Evolutionary conservation across 1,140 invertebrate species (phyloP), one percentile per base, ranked within the genome.

Genomic region (Drosophila saltans): DNA sequence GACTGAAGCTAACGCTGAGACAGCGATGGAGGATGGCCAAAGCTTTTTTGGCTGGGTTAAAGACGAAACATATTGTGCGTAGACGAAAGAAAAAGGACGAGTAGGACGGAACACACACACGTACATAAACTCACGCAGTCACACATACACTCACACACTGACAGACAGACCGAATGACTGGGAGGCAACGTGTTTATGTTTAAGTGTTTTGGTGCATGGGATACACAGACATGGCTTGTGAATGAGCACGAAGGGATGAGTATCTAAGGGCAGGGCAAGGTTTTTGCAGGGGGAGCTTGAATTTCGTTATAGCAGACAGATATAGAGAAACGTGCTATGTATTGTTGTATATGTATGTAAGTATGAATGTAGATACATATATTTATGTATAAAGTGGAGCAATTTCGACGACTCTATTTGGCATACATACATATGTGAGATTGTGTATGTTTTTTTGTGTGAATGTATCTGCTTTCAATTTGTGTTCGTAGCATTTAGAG

Each of bases 41-140:
- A 66, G 81, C 57, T 67, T 78, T 45, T 78, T 89, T 72, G 84
- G 78, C 79, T 89, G 84, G 84, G 84, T 88, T 88, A 88, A 88
- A 88, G 84, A 81, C 84, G 85, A 88, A 88, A 88, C 84, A 88
- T 88, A 88, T 88, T 88, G 84, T 88, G 84, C 84, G 84, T 88
- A 88, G 84, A 88, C 84, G 84, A 74, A 64, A 74, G 75, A 72
- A 83, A 89, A 78, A 70, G 77, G 80, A 82, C 80, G 84, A 76
- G 76, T 40, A 74, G 67, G 33, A 36, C 33, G 33, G 3, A 55
- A 68, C 78, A 65, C 72, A 56, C 59, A 80, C 55, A 69, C 43
- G 70, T 59, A 72, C 57, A 79, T 56, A 65, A 36, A 36, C 45
- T 52, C 8, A 52, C 21, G 45, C 21, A 52, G 45, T 52, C 45